These are phyloP conservation scores for Pungitius pungitius DNA, from an alignment of 2,113 vertebrate species.

Conservation along the genomic window DNA sequence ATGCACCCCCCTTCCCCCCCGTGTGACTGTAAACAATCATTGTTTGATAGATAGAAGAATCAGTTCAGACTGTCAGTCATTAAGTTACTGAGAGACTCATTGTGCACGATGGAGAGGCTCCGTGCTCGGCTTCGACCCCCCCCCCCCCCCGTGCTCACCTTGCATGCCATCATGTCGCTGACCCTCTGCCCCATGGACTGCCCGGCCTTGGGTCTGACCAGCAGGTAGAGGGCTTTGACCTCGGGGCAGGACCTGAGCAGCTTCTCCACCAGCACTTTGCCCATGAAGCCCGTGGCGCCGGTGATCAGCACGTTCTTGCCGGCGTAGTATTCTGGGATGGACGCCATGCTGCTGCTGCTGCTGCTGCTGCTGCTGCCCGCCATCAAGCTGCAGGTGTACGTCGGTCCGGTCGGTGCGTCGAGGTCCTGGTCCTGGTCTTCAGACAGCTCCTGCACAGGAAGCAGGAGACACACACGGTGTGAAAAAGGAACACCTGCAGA, in stretches of 20 bases:
- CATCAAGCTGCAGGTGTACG: slow-evolving; percentile 32
- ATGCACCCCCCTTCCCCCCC: too few species aligned
- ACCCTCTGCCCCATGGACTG: slow-evolving; percentile 91
- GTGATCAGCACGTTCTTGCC: slow-evolving; percentile 92
- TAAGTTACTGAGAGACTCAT: too few species aligned
- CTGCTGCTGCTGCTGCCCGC: slow-evolving; percentile 69
- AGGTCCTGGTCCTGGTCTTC: slow-evolving; percentile 44
- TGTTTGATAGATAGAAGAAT: too few species aligned
- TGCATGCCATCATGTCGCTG: slow-evolving; percentile 89
- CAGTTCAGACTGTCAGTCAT: too few species aligned
- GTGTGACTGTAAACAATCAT: too few species aligned
- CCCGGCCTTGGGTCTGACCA: slow-evolving; percentile 91
- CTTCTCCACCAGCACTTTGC: slow-evolving; percentile 95
- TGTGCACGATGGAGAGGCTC: too few species aligned
- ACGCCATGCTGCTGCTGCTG: slow-evolving; percentile 83
- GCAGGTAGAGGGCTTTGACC: slow-evolving; percentile 88
- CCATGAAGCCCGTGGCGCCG: slow-evolving; percentile 95
- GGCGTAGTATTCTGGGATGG: slow-evolving; percentile 87
- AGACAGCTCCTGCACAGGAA: slow-evolving; percentile 70
- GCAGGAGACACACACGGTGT: slow-evolving; percentile 15
- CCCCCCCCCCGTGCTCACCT: too few species aligned
- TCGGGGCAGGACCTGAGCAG: slow-evolving; percentile 90
- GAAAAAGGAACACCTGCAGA: not conserved
- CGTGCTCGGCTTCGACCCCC: too few species aligned
- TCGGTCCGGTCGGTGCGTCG: slow-evolving; percentile 6